Evolutionary conservation across 2,888 invertebrate genomes (phyloP).

Genomic region (Melanotus villosus): DNA sequence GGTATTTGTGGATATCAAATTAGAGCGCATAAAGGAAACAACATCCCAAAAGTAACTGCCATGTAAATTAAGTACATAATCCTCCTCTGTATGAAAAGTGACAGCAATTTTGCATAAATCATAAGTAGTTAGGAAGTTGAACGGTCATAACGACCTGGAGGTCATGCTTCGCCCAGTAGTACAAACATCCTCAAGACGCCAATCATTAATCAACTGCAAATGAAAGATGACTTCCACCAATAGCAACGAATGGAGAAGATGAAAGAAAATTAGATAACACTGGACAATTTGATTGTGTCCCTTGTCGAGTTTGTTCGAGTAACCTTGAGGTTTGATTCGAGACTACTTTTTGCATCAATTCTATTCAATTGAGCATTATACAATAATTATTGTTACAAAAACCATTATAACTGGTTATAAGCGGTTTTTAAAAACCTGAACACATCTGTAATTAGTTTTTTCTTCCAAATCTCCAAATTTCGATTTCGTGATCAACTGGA

Average conservation of each 20-base stretch:
- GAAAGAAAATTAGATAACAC: constrained; percentile 17
- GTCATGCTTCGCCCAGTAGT: constrained; percentile 22
- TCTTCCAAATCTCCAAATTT: too few species aligned
- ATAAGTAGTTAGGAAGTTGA: constrained; percentile 13
- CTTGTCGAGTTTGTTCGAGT: neutral
- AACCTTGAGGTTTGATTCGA: neutral
- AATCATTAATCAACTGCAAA: constrained; percentile 13
- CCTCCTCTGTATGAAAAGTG: neutral
- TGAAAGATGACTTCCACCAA: constrained; percentile 6
- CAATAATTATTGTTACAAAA: too few species aligned
- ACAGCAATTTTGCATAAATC: neutral
- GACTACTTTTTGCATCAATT: too few species aligned
- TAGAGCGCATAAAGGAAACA: too few species aligned
- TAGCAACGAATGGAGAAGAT: constrained; percentile 9
- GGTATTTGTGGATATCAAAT: too few species aligned
- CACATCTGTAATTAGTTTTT: too few species aligned
- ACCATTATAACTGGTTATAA: neutral
- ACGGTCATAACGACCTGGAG: constrained; percentile 14
- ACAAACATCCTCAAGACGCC: constrained; percentile 20
- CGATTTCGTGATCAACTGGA: too few species aligned
- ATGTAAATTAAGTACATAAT: neutral
- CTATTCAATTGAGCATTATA: too few species aligned
- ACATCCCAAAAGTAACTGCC: too few species aligned
- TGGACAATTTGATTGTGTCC: constrained; percentile 3
- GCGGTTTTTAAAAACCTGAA: too few species aligned